Conservation (phyloP, 2,113 vertebrate species). For the Rafetus swinhoei region DNA sequence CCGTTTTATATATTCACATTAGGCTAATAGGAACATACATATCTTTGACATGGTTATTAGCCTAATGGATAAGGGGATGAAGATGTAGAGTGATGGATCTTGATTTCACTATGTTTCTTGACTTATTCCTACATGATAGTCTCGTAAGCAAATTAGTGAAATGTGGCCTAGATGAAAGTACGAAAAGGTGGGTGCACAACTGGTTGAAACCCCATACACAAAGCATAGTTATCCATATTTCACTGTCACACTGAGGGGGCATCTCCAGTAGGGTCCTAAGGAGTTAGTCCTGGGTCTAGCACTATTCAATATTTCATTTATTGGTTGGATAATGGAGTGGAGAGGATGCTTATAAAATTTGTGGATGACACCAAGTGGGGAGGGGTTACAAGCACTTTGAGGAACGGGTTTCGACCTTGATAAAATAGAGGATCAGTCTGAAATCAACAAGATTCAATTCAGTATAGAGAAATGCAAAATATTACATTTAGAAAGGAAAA, state of each 20-base stretch:
- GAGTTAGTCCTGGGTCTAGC: background rate
- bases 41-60: background rate
- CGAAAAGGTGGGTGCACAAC: background rate
- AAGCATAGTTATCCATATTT: background rate
- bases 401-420: background rate
- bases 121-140: background rate
- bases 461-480: background rate
- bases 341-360: background rate
- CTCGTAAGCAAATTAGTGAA: background rate
- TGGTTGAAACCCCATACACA: background rate
- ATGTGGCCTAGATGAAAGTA: background rate
- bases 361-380: background rate
- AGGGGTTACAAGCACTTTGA: background rate
- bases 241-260: background rate
- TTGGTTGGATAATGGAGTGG: background rate
- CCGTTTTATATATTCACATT: background rate
- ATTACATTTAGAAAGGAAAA: background rate
- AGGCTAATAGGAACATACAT: conserved; percentile 3
- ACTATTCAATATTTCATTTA: background rate
- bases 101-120: background rate
- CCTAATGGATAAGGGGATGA: background rate
- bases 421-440: background rate
- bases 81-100: background rate
- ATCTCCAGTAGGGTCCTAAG: background rate
- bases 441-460: background rate